Conservation (phyloP, 2,113 vertebrate species). For the Xyliphius kryptos region DNA sequence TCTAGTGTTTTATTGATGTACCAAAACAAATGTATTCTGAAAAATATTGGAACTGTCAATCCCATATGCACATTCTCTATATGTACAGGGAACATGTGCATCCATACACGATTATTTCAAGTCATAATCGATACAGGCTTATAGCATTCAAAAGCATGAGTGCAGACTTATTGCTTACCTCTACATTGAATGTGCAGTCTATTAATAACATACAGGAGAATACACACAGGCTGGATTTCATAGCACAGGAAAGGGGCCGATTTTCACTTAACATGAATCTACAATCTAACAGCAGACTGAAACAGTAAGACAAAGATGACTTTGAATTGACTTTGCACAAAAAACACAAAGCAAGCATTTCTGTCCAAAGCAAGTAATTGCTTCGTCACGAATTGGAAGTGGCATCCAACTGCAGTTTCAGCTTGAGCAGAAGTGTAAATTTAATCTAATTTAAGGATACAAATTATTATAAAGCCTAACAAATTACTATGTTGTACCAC, state of each 20-base stretch:
- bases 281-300: constrained; percentile 16
- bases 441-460: too few relatives aligned
- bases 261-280: constrained; percentile 3
- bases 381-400: too few relatives aligned
- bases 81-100: constrained; percentile 55
- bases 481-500: too few relatives aligned
- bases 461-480: too few relatives aligned
- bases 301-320: constrained; percentile 9
- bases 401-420: too few relatives aligned
- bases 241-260: constrained; percentile 17
- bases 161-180: constrained; percentile 70
- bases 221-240: constrained; percentile 23
- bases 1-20: constrained; percentile 65
- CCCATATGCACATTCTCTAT: constrained; percentile 60
- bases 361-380: not conserved
- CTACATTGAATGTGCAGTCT: constrained; percentile 63
- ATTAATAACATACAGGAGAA: constrained; percentile 48
- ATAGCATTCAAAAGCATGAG: constrained; percentile 56
- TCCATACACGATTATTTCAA: constrained; percentile 40
- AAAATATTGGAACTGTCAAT: constrained; percentile 68
- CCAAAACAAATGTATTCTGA: constrained; percentile 67
- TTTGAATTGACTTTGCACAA: constrained; percentile 1
- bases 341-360: constrained; percentile 15
- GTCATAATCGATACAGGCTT: constrained; percentile 64
- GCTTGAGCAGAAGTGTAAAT: too few relatives aligned